These are phyloP conservation scores for Hydriomena furcata DNA, from an alignment of 2,888 invertebrate genomes.

Conservation along the genomic window DNA sequence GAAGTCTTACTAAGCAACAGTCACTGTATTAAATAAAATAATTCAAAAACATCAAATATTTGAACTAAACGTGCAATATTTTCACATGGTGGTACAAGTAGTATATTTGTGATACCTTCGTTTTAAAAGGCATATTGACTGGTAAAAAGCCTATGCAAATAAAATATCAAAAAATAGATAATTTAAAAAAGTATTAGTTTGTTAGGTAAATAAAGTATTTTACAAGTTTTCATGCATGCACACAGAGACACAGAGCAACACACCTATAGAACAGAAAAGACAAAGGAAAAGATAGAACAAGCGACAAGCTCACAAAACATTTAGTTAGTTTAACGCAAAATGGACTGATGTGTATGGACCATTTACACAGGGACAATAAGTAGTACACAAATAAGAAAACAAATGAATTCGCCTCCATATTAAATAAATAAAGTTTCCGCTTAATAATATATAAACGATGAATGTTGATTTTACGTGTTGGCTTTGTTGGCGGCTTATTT, in stretches of 20 bases:
- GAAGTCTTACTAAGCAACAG: too few relatives aligned
- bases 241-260: constrained; percentile 71
- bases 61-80: too few relatives aligned
- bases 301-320: constrained; percentile 60
- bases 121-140: background rate
- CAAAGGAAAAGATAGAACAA: constrained; percentile 50
- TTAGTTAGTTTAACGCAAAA: constrained; percentile 33
- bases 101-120: too few relatives aligned
- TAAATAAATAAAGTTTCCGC: too few relatives aligned
- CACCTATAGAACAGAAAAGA: constrained; percentile 60
- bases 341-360: constrained; percentile 31
- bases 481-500: too few relatives aligned
- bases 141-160: background rate
- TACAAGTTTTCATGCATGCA: constrained; percentile 47
- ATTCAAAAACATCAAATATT: too few relatives aligned
- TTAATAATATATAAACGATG: too few relatives aligned
- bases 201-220: constrained; percentile 43
- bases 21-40: too few relatives aligned
- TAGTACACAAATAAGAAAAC: background rate
- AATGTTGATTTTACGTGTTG: too few relatives aligned
- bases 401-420: background rate
- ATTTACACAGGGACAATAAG: constrained; percentile 13
- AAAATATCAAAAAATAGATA: background rate
- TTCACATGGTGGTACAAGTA: too few relatives aligned
- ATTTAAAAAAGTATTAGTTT: constrained; percentile 46